Evolutionary conservation across 2,888 invertebrate genomes (phyloP).

Genomic region (Trissolcus japonicus): DNA sequence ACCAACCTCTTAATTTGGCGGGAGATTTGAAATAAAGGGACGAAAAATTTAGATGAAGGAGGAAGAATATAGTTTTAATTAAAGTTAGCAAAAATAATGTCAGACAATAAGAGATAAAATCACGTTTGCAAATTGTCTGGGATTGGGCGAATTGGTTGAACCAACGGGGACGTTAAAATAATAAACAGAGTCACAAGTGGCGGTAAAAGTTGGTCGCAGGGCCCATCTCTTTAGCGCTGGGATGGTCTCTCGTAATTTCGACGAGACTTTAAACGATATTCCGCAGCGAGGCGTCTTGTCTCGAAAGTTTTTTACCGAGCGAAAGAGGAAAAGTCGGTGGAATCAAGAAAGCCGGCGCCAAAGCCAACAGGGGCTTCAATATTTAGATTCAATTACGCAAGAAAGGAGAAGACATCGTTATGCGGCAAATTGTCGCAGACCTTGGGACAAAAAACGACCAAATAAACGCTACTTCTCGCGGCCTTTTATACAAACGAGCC

Average conservation of each 20-base stretch:
- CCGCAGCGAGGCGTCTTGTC: constrained; percentile 66
- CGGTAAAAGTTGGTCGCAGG: constrained; percentile 61
- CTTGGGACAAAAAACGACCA: constrained; percentile 32
- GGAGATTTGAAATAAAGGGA: too few relatives aligned
- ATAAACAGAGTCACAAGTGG: constrained; percentile 53
- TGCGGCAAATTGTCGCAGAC: constrained; percentile 68
- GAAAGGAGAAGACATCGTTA: constrained; percentile 67
- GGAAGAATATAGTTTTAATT: too few relatives aligned
- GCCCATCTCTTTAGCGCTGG: constrained; percentile 64
- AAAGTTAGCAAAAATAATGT: not conserved
- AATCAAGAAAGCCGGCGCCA: constrained; percentile 66
- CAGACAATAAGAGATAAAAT: not conserved
- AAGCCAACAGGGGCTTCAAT: constrained; percentile 66
- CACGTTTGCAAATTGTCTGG: constrained; percentile 6
- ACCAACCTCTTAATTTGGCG: too few relatives aligned
- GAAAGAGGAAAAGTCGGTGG: constrained; percentile 59
- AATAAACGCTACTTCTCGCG: constrained; percentile 26
- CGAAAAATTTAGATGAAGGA: too few relatives aligned
- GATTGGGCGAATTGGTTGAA: constrained; percentile 5
- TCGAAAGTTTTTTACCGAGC: constrained; percentile 69
- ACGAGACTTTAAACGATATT: constrained; percentile 67
- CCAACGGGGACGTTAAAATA: constrained; percentile 46
- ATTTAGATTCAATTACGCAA: constrained; percentile 74
- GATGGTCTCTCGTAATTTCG: constrained; percentile 68
- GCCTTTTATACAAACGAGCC: constrained; percentile 51